phyloP scores from a whole-genome alignment of 2,888 invertebrate species.

The Amaurobius ferox region DNA sequence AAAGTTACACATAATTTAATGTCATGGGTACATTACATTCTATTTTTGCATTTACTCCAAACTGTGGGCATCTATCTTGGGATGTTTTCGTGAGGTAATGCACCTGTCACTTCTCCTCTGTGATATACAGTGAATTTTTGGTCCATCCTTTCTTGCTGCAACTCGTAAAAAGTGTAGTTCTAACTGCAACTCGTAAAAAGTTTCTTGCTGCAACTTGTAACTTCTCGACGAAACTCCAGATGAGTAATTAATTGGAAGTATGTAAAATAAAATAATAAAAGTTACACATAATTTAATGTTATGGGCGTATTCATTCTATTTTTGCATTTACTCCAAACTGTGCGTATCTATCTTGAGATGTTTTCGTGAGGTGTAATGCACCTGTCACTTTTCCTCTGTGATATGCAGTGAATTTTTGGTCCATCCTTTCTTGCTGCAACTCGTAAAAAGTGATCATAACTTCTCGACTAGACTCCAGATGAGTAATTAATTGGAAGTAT shows the following conservation, averaged over 20 bases:
- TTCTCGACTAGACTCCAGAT: not conserved
- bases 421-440: conserved; percentile 2
- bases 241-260: not conserved
- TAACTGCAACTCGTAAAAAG: too few relatives aligned
- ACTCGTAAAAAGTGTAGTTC: not conserved
- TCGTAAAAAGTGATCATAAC: not conserved
- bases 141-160: not conserved
- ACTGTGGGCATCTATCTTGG: not conserved
- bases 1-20: not conserved
- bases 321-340: not conserved
- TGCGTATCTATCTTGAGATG: not conserved
- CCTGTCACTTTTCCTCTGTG: not conserved
- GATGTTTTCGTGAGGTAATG: not conserved
- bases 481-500: not conserved
- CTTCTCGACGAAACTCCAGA: not conserved
- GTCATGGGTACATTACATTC: not conserved
- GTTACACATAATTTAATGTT: not conserved
- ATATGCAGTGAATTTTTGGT: not conserved
- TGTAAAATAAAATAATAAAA: not conserved
- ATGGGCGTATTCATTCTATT: not conserved
- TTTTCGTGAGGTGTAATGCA: too few relatives aligned
- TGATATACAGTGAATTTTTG: not conserved
- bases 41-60: not conserved
- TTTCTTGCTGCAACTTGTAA: too few relatives aligned
- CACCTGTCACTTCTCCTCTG: conserved; percentile 4